Base-by-base conservation (phyloP, 2,113 vertebrate genomes). In the Halichoerus grypus region DNA sequence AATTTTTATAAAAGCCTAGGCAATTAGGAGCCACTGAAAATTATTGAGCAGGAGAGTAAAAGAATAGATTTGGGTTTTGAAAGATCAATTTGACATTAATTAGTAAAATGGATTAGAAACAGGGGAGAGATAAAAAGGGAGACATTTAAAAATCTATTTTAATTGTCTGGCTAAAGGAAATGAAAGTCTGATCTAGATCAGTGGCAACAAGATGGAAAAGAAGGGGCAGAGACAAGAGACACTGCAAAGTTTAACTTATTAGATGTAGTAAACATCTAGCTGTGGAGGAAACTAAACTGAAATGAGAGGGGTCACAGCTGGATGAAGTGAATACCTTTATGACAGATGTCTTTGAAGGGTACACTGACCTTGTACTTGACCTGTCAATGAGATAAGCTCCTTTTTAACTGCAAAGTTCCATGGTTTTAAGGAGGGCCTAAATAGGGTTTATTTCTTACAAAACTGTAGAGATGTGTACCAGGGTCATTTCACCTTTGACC, bases 21-120 rank as follows among this genome's bases (percentile, higher is more conserved):
- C 14, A 81, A 65, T 88, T 81, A 91, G 14, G 57, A 92, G 7
- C 77, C 71, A 86, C 11, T 86, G 39, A 91, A 93, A 96, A 88
- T 85, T 91, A 86, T 28, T 91, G 42, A 93, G 5, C 28, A 88
- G 13, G 19, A 16, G 1, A 92, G 8, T 51, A 22, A 69, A 92
- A 91, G 42, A 80, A 84, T 51, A 95, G 81, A 81, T 88, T 96
- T 88, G 9, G 3, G 3, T 80, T 91, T 96, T 89, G 28, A 91
- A 93, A 94, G 12, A 88, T 93, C 39, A 83, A 89, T 94, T 94
- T 77, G 14, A 80, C 51, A 67, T 93, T 91, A 93, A 96, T 97
- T 95, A 93, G 67, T 86, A 95, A 95, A 95, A 88, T 33, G 31
- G 85, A 92, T 87, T 82, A 91, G 46, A 97, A 90, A 80, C 39